Percentiles rank a stretch among this genome's conserved stretches.
Conservation (phyloP, 64 coral and sea anemone species). For the Pocillopora verrucosa region DNA sequence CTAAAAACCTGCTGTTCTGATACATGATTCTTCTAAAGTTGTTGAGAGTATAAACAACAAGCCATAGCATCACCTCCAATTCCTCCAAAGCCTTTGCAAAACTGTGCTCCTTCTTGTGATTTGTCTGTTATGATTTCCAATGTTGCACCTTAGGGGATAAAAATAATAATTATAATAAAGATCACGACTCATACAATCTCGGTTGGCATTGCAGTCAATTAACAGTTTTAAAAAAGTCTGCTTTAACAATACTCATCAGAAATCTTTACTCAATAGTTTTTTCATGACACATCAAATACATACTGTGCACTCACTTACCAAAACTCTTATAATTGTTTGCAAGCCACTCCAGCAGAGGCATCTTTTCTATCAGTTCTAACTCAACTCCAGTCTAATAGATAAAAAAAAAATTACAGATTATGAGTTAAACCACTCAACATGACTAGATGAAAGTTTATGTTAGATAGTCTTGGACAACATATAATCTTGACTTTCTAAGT, state of each 20-base stretch:
- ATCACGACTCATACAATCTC: background rate
- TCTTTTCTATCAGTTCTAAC: constrained; percentile 88
- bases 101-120: constrained; percentile 99
- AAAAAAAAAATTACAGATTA: background rate
- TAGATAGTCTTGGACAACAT: too few relatives aligned
- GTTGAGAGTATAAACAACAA: too few relatives aligned
- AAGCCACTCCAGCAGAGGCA: constrained; percentile 92
- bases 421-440: background rate
- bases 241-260: too few relatives aligned
- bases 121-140: constrained; percentile 97
- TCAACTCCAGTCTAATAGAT: constrained; percentile 86
- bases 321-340: constrained; percentile 98
- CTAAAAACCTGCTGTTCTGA: background rate
- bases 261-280: too few relatives aligned
- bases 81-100: constrained; percentile 99
- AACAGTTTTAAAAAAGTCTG: too few relatives aligned
- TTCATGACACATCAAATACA: background rate
- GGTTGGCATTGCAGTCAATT: too few relatives aligned
- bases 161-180: background rate
- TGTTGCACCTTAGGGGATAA: constrained; percentile 67
- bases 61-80: constrained; percentile 67
- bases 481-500: too few relatives aligned
- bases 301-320: constrained; percentile 48
- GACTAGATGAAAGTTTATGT: too few relatives aligned
- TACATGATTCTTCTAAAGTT: background rate